phyloP scores from a whole-genome alignment of 2,888 invertebrate species.

The Gymnocheta viridis region DNA sequence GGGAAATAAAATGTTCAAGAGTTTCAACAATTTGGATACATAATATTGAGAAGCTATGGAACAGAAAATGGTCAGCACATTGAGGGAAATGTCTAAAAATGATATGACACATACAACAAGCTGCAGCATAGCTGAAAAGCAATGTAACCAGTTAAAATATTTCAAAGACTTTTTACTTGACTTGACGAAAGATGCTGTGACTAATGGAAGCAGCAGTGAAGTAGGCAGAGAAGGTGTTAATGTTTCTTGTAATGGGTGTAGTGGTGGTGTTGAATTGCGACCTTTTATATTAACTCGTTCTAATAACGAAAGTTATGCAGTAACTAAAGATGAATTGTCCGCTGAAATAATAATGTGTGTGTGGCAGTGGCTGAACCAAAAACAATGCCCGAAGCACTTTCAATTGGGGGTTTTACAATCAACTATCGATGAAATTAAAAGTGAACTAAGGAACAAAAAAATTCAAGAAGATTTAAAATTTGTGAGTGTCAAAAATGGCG shows the following conservation, averaged over 20 bases:
- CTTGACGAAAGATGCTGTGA: constrained; percentile 52
- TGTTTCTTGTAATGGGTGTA: constrained; percentile 49
- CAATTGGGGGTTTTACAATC: constrained; percentile 71
- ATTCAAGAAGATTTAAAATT: constrained; percentile 54
- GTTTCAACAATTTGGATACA: not conserved
- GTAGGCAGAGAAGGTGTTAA: constrained; percentile 35
- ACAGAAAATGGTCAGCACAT: constrained; percentile 8
- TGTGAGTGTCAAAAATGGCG: not conserved
- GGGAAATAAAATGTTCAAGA: constrained; percentile 45
- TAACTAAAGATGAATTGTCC: constrained; percentile 72
- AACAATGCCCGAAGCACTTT: constrained; percentile 75
- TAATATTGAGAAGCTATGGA: constrained; percentile 21
- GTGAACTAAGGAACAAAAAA: constrained; percentile 57
- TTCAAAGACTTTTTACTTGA: constrained; percentile 74
- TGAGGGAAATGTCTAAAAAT: constrained; percentile 13
- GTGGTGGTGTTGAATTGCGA: constrained; percentile 61
- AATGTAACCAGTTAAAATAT: constrained; percentile 69
- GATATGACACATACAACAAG: constrained; percentile 58
- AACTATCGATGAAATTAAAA: constrained; percentile 58
- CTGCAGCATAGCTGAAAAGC: constrained; percentile 31
- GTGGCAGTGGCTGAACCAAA: constrained; percentile 74
- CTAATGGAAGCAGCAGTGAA: constrained; percentile 26
- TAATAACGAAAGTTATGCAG: constrained; percentile 77
- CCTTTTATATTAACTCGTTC: constrained; percentile 76
- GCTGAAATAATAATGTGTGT: constrained; percentile 74